These are phyloP conservation scores for Centropus unirufus DNA, from an alignment of 2,113 vertebrate species.

Conservation along the genomic window DNA sequence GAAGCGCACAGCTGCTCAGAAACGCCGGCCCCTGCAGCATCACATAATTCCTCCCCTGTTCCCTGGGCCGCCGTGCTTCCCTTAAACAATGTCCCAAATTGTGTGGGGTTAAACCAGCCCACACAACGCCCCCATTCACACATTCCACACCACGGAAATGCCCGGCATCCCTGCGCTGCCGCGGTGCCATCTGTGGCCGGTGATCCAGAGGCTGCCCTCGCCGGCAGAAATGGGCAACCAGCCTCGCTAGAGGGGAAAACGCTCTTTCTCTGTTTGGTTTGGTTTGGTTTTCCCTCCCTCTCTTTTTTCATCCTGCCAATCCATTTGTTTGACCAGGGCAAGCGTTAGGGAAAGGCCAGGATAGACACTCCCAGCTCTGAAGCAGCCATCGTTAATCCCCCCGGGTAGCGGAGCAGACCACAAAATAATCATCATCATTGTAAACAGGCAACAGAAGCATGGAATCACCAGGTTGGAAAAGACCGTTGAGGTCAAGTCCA, in stretches of 20 bases:
- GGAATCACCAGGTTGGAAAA: too few species aligned
- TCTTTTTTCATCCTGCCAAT: background rate
- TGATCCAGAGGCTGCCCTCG: background rate
- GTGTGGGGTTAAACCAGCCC: constrained; percentile 45
- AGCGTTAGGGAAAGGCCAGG: background rate
- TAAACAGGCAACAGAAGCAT: background rate
- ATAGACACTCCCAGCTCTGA: background rate
- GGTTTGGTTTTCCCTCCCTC: too few species aligned
- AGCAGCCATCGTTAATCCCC: constrained; percentile 10
- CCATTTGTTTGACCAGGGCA: background rate
- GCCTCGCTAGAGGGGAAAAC: background rate
- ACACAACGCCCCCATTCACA: constrained; percentile 68
- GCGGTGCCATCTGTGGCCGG: background rate
- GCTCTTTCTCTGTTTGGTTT: background rate
- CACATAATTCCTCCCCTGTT: constrained; percentile 74
- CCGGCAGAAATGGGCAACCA: background rate
- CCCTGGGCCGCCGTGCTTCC: constrained; percentile 33
- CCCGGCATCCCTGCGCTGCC: background rate
- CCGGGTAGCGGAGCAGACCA: background rate
- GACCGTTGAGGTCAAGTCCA: too few species aligned
- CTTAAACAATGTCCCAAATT: constrained; percentile 63
- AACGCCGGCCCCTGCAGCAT: constrained; percentile 38
- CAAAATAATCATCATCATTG: background rate
- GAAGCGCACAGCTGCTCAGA: constrained; percentile 67
- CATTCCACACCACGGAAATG: background rate